These are phyloP conservation scores for Rhinoderma darwinii DNA, from an alignment of 2,113 vertebrate genomes.

Conservation along the genomic window DNA sequence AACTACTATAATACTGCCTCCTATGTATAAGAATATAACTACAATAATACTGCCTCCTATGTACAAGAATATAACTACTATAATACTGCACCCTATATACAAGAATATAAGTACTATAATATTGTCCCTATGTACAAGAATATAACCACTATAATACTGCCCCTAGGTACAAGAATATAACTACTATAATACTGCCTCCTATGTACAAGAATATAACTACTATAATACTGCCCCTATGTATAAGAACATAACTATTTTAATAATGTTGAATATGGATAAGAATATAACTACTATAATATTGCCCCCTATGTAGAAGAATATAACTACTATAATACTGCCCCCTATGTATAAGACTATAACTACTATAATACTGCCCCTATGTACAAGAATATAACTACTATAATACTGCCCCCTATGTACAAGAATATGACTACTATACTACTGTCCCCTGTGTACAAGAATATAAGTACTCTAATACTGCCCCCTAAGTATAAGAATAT, in stretches of 20 bases:
- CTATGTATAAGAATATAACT: background rate
- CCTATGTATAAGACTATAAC: background rate
- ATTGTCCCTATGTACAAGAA: conserved; percentile 14
- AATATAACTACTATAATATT: conserved; percentile 11
- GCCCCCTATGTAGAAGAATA: background rate
- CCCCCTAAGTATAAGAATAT: background rate
- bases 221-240: background rate
- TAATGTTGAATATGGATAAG: background rate
- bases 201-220: background rate
- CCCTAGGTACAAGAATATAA: background rate
- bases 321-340: conserved; percentile 3
- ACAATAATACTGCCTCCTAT: background rate
- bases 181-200: background rate
- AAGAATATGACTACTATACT: background rate
- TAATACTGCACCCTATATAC: background rate
- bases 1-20: background rate
- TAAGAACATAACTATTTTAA: no score
- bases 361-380: background rate
- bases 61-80: background rate
- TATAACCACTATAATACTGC: conserved; percentile 18
- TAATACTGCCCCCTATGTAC: background rate
- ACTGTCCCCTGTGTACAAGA: background rate
- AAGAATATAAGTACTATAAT: conserved; percentile 12
- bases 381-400: background rate
- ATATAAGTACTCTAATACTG: background rate